A percentile compares a stretch with the other conserved stretches of the same genome.
Evolutionary conservation across 2,113 vertebrate species (phyloP).

Genomic region (Chrysemys picta): DNA sequence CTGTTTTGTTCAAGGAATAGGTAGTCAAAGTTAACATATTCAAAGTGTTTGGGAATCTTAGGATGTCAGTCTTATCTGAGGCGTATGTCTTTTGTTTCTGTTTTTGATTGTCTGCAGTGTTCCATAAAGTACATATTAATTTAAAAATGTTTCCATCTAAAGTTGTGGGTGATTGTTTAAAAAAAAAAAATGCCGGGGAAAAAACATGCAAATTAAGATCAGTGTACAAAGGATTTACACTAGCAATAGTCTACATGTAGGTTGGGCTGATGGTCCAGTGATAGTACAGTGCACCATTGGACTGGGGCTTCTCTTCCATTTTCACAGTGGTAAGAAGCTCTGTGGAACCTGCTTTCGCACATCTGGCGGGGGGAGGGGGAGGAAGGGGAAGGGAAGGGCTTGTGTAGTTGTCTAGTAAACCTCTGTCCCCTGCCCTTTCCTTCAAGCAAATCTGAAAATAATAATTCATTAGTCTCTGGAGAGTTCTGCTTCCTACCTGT

Average conservation of each 20-base stretch:
- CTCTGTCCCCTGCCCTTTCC: background rate
- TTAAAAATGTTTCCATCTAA: accelerated
- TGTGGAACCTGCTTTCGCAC: background rate
- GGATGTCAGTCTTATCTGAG: too few species aligned
- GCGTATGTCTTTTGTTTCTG: background rate
- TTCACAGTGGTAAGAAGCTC: background rate
- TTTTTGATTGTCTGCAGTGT: background rate
- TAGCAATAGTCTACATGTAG: slow-evolving; percentile 9
- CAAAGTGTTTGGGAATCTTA: background rate
- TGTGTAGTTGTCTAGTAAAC: background rate
- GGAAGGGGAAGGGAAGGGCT: background rate
- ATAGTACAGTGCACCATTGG: background rate
- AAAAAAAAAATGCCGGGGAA: background rate
- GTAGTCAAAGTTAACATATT: accelerated
- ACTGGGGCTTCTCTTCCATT: background rate
- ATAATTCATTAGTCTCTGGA: accelerated
- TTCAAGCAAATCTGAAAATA: background rate
- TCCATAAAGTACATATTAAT: background rate
- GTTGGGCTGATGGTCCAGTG: background rate
- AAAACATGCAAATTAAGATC: background rate
- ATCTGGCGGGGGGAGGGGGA: background rate
- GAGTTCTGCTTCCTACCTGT: background rate
- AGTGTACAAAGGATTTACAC: background rate
- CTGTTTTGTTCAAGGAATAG: background rate
- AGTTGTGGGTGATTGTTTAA: background rate